Evolutionary conservation across 1,140 invertebrate species (phyloP).

Genomic region (Cepaea nemoralis): DNA sequence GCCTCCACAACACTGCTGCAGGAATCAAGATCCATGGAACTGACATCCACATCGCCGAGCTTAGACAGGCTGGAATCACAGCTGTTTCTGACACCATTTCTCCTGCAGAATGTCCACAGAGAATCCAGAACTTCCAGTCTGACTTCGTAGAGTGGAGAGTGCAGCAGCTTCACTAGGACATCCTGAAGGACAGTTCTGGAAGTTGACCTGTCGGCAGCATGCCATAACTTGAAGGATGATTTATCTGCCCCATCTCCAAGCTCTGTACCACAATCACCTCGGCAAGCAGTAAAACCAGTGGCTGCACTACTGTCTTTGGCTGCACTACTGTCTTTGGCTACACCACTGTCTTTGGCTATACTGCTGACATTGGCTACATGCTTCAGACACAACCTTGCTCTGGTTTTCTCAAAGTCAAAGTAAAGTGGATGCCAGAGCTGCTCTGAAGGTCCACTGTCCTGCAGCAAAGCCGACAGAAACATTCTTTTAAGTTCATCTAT

Average conservation of each 20-base stretch:
- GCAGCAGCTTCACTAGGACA: slow-evolving; percentile 34
- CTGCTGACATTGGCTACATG: background rate
- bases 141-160: slow-evolving; percentile 51
- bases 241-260: background rate
- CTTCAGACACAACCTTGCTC: slow-evolving; percentile 35
- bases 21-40: background rate
- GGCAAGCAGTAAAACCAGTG: no score
- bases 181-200: background rate
- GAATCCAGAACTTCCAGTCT: slow-evolving; percentile 46
- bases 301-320: background rate
- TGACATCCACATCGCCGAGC: background rate
- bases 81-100: background rate
- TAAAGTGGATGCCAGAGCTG: slow-evolving; percentile 7
- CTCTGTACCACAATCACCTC: no score
- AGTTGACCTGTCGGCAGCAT: background rate
- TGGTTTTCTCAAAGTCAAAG: slow-evolving; percentile 22
- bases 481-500: background rate
- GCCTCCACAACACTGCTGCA: background rate
- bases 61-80: background rate
- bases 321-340: background rate
- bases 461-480: background rate
- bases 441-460: background rate
- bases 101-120: slow-evolving; percentile 3
- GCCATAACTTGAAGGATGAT: no score
- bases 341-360: background rate